Evolutionary conservation across 2,888 invertebrate genomes (phyloP).

Genomic region (Piscicola geometra): DNA sequence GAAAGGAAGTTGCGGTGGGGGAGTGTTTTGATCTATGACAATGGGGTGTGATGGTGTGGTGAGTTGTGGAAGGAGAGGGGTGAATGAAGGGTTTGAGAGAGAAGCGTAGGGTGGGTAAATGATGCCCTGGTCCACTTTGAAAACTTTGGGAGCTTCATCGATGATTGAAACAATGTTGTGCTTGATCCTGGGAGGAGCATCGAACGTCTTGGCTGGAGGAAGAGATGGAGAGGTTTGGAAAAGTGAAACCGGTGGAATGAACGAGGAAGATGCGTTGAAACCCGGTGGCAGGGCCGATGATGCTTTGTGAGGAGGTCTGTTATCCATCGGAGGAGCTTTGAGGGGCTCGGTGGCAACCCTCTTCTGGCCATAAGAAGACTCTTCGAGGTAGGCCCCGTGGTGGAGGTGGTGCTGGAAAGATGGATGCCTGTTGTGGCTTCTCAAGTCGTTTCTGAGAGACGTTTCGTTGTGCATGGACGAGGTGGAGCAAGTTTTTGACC

Average conservation of each 20-base stretch:
- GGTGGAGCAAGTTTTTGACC: too few relatives aligned
- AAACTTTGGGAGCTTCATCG: neutral
- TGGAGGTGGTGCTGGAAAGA: too few relatives aligned
- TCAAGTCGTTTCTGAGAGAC: too few relatives aligned
- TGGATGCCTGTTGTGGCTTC: too few relatives aligned
- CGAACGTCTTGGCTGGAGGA: neutral
- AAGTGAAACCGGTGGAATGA: neutral
- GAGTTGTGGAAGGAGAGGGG: neutral
- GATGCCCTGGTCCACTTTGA: too few relatives aligned
- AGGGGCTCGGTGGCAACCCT: neutral
- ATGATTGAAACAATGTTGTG: neutral
- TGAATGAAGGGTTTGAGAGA: neutral
- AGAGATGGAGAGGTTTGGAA: neutral
- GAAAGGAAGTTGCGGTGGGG: neutral
- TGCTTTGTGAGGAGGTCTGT: neutral
- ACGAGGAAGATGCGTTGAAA: neutral
- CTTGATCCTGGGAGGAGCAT: slow-evolving; percentile 1
- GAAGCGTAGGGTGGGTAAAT: too few relatives aligned
- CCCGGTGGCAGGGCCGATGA: neutral
- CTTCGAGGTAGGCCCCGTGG: neutral
- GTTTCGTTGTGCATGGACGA: too few relatives aligned
- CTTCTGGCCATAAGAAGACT: neutral
- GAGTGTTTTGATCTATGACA: neutral
- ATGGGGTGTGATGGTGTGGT: neutral
- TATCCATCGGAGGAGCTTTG: neutral